Percentiles rank a stretch among this genome's conserved stretches.
phyloP scores from a whole-genome alignment of 1,140 invertebrate species.

The Saccostrea cuccullata region DNA sequence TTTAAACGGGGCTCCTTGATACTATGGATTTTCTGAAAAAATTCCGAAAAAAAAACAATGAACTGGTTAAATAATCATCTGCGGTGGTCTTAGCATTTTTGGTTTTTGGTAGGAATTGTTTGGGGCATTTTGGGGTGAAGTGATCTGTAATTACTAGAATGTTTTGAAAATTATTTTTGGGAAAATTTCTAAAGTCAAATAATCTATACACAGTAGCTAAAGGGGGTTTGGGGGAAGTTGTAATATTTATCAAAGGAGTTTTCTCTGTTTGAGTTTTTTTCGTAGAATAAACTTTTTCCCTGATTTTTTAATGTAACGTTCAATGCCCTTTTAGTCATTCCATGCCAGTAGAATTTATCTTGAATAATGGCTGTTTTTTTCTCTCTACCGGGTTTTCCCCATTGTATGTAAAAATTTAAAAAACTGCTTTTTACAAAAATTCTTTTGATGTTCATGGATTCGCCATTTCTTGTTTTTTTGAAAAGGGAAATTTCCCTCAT shows the following conservation, averaged over 20 bases:
- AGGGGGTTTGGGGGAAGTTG: constrained; percentile 26
- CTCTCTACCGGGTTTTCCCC: background rate
- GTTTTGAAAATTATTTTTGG: constrained; percentile 29
- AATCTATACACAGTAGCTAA: constrained; percentile 32
- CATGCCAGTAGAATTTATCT: background rate
- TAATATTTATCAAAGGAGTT: background rate
- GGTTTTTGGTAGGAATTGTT: constrained; percentile 30
- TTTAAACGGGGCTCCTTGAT: constrained; percentile 50
- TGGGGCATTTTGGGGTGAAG: constrained; percentile 40
- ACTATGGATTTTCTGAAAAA: constrained; percentile 39
- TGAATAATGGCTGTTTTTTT: background rate
- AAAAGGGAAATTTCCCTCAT: background rate
- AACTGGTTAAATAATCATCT: constrained; percentile 43
- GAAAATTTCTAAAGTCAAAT: background rate
- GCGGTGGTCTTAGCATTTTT: constrained; percentile 47
- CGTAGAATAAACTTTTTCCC: background rate
- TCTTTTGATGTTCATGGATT: background rate
- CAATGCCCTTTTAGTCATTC: constrained; percentile 1
- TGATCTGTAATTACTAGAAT: constrained; percentile 43
- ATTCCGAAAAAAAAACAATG: constrained; percentile 45
- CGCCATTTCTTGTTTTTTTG: background rate
- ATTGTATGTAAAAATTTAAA: background rate
- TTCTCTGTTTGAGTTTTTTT: background rate
- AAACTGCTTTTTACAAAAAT: background rate
- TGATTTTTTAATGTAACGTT: background rate